Conservation (phyloP, 1,140 invertebrate genomes). For the Zophobas atratus region DNA sequence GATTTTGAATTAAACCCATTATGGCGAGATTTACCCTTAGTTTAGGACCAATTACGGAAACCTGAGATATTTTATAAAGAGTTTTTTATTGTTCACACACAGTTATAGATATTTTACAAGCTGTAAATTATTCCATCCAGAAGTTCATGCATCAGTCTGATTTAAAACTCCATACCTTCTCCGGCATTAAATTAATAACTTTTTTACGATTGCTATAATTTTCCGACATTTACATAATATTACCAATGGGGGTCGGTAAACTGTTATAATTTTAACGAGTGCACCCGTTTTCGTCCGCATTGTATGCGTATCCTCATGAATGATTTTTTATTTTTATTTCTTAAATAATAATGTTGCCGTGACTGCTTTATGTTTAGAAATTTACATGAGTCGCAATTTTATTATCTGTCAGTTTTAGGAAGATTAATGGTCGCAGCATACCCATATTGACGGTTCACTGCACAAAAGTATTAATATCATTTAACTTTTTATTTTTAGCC, state of each 20-base stretch:
- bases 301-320: slow-evolving; percentile 50
- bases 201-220: slow-evolving; percentile 64
- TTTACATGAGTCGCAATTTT: slow-evolving; percentile 49
- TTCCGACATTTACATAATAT: slow-evolving; percentile 63
- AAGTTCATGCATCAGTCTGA: slow-evolving; percentile 23
- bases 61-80: slow-evolving; percentile 29
- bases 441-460: slow-evolving; percentile 45
- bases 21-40: not conserved
- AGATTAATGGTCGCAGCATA: slow-evolving; percentile 44
- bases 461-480: slow-evolving; percentile 48
- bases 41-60: slow-evolving; percentile 51
- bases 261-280: slow-evolving; percentile 61
- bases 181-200: slow-evolving; percentile 60
- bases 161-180: slow-evolving; percentile 59
- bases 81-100: slow-evolving; percentile 45
- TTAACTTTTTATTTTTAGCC: slow-evolving; percentile 45
- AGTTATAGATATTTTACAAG: slow-evolving; percentile 49
- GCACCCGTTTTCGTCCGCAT: slow-evolving; percentile 59
- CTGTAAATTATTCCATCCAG: slow-evolving; percentile 55
- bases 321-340: slow-evolving; percentile 52
- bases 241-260: slow-evolving; percentile 55
- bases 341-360: slow-evolving; percentile 54
- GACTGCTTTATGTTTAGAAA: slow-evolving; percentile 55
- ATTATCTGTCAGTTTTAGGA: slow-evolving; percentile 51
- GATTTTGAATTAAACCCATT: slow-evolving; percentile 11